phyloP scores from a whole-genome alignment of 2,113 vertebrate species.

The Chaetorhynchus papuensis region DNA sequence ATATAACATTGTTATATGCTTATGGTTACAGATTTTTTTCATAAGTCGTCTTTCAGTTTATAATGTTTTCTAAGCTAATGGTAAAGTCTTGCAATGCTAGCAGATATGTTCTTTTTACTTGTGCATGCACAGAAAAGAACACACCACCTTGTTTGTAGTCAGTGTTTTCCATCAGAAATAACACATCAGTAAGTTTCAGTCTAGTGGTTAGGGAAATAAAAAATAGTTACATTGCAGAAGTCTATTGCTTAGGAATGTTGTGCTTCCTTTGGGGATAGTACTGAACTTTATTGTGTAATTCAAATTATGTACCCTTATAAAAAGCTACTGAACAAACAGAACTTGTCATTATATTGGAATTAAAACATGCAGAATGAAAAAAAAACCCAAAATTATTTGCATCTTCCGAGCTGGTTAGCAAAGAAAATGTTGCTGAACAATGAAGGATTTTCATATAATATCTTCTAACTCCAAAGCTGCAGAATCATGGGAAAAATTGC shows the following conservation, averaged over 20 bases:
- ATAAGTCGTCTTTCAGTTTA: neutral
- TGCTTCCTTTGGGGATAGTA: neutral
- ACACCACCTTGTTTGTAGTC: neutral
- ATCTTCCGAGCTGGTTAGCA: neutral
- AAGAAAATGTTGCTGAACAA: neutral
- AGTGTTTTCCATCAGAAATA: neutral
- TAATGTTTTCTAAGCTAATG: neutral
- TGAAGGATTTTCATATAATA: neutral
- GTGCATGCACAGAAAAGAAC: rapidly evolving
- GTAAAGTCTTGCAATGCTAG: neutral
- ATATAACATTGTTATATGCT: neutral
- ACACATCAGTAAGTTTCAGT: neutral
- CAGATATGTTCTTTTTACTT: neutral
- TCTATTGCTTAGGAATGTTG: neutral
- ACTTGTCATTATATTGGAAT: neutral
- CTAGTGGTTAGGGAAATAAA: neutral
- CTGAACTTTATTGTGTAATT: neutral
- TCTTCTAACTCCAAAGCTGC: neutral
- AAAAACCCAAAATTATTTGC: neutral
- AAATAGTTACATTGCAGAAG: neutral
- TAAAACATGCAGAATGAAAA: neutral
- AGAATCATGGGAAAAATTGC: neutral
- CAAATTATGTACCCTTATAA: neutral
- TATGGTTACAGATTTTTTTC: neutral
- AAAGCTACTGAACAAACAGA: neutral